Base-by-base conservation (phyloP, 2,797 vertebrate species). In the Mormyrops boulengeri region DNA sequence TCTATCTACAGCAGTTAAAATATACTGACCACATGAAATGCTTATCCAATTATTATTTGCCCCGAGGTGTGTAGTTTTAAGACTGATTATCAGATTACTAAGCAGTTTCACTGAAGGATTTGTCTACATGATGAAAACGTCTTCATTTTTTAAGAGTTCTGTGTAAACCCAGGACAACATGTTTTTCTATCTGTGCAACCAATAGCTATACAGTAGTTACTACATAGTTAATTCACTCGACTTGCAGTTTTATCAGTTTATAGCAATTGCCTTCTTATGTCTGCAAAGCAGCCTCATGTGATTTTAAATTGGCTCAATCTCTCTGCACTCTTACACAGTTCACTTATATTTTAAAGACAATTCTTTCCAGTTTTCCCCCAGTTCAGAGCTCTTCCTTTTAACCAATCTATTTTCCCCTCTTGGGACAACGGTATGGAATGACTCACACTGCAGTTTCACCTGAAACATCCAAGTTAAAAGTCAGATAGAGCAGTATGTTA, bases 241-340 rank as follows among this genome's bases (percentile, higher is more conserved):
- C 38, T 87, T 26, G 57, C 17, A 49, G 30, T 26, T 12, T 88
- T 9, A 22, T 57, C 50, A 55, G 14, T n/a, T 66, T 17, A 17
- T 50, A 30, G 44, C 12, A 57, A 60, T 50, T 66, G 7, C 22
- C 53, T 38, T 89, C 50, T 89, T 88, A 88, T 55, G 38, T 41
- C 47, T 52, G 55, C 22, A 88, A 85, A 86, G 90, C 26, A 86
- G 57, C 44, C 53, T 90, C 90, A 86, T 86, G 89, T 88, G 87
- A 88, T 57, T 11, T 14, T 52, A 60, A 11, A 44, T 44, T 1
- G 14, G 30, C 62, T 73, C 82, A 34, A 19, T 50, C 14, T 85
- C 47, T 7, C 11, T 41, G 41, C n/a, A 85, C n/a, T 49, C 57
- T 66, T 30, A 34, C 60, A 52, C 38, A 22, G 19, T 89, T 89